A percentile compares a stretch with the other conserved stretches of the same genome.
These are phyloP conservation scores for Heterotilapia buettikoferi DNA, from an alignment of 2,113 vertebrate genomes.

Conservation along the genomic window DNA sequence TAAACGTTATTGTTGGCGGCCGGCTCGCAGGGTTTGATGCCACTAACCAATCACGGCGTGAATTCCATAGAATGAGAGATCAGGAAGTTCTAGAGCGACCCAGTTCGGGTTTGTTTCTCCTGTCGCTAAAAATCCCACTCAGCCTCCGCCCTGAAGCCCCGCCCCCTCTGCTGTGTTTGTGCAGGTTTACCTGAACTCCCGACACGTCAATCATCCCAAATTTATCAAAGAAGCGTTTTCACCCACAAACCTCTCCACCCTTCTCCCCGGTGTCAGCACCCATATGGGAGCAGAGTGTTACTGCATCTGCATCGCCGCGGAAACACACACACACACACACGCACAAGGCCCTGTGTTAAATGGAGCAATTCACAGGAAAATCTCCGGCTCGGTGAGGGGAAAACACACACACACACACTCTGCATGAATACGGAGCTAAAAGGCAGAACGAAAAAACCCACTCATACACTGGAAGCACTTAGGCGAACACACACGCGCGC, in stretches of 20 bases:
- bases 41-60: not conserved
- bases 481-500: not conserved
- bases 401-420: not conserved
- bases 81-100: too few species aligned
- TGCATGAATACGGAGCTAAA: constrained; percentile 34
- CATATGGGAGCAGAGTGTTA: not conserved
- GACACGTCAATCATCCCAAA: not conserved
- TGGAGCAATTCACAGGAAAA: constrained; percentile 33
- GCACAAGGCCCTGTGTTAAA: constrained; percentile 11
- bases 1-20: not conserved
- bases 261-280: not conserved
- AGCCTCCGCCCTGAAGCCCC: not conserved
- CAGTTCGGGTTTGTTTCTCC: not conserved
- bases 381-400: not conserved
- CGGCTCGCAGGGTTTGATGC: not conserved
- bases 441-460: constrained; percentile 14
- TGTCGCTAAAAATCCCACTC: not conserved
- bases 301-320: not conserved
- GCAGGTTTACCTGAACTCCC: not conserved
- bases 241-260: not conserved
- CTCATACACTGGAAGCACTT: constrained; percentile 6
- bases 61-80: not conserved
- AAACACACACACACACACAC: not conserved
- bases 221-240: not conserved
- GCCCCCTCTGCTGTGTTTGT: not conserved